phyloP scores from a whole-genome alignment of 2,113 vertebrate genomes.

The Indicator maculatus region DNA sequence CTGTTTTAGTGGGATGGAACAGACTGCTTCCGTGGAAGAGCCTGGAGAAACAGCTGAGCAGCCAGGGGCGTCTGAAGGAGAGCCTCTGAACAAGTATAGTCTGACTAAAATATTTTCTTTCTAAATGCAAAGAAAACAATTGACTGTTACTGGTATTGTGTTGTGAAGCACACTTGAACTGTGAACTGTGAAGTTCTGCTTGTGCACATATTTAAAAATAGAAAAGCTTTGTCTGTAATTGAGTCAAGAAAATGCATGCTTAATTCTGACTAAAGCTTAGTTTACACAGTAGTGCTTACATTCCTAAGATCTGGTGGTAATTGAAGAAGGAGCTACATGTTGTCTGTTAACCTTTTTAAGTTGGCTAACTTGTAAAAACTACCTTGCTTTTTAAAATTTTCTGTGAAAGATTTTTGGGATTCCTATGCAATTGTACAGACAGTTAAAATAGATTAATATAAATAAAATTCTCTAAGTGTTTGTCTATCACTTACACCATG shows the following conservation, averaged over 20 bases:
- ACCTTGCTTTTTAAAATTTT: neutral
- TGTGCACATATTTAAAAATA: neutral
- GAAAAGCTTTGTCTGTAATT: neutral
- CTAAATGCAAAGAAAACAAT: neutral
- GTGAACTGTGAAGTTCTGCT: neutral
- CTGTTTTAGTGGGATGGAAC: constrained; percentile 76
- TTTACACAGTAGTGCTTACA: neutral
- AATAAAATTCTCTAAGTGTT: neutral
- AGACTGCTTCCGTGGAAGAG: constrained; percentile 72
- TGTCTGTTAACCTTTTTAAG: neutral
- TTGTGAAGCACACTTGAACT: neutral
- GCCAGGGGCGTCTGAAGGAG: constrained; percentile 52
- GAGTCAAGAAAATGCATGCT: neutral
- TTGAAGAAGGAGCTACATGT: neutral
- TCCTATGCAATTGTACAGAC: fast-evolving
- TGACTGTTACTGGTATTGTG: neutral
- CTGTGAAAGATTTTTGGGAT: neutral
- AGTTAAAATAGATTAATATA: neutral
- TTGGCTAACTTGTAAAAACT: neutral
- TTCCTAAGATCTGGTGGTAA: neutral
- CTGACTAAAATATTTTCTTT: constrained; percentile 19
- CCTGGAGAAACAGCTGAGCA: constrained; percentile 49
- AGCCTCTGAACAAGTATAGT: constrained; percentile 78
- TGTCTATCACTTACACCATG: neutral
- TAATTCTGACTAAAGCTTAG: neutral